Base-by-base conservation (phyloP, 1,140 invertebrate genomes). In the Microplitis demolitor region DNA sequence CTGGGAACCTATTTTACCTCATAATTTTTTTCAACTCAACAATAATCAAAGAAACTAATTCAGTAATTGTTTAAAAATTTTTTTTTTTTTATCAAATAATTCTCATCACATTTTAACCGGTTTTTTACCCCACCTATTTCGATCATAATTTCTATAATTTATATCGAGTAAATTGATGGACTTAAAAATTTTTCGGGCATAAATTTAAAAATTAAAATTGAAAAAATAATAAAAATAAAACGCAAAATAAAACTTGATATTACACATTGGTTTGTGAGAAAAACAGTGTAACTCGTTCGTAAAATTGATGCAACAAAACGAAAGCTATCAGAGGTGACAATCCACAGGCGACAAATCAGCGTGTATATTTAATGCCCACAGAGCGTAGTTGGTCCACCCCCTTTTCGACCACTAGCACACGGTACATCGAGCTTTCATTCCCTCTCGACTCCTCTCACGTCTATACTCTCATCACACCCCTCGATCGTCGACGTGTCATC, bases 291-390 rank as follows among this genome's bases (percentile, higher is more conserved):
- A 24, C 53, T 56, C n/a, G 62, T 33, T n/a, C 34, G 11, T n/a
- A 37, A 8, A 67, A 67, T 67, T 16, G 31, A 67, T 67, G 24
- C 69, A 66, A 72, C 58, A 68, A 69, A 71, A 69, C 64, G 66
- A 74, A 73, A 71, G 71, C 71, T 71, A 73, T 74, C 70, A 74
- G 71, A 69, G 71, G 68, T 74, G 73, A 77, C 76, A 78, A 84
- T 84, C 77, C 73, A 73, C 35, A 73, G 77, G 76, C 71, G 58
- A 74, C 74, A 74, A 76, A 75, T 74, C 73, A 74, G 68, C 61
- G 68, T 74, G 63, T 67, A 73, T 78, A 78, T 78, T 76, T 78
- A 75, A 78, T 79, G 72, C 76, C 72, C 72, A 71, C 76, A 71
- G 78, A 77, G 78, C 60, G 66, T 75, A 71, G 60, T 70, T 71